These are phyloP conservation scores for Drosophila lacertosa DNA, from an alignment of 1,140 invertebrate species.

Conservation along the genomic window DNA sequence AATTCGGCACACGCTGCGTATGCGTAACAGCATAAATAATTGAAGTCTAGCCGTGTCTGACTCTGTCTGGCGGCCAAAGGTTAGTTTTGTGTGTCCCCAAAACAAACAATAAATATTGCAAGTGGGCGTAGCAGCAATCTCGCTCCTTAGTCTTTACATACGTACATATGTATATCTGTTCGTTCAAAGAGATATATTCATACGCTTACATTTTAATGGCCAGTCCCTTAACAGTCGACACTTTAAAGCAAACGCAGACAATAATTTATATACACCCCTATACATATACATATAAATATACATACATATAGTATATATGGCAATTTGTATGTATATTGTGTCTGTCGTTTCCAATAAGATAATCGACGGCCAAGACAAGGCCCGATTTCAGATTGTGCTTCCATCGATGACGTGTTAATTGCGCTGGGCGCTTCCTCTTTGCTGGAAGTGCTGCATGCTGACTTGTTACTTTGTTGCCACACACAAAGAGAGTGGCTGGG, in stretches of 20 bases:
- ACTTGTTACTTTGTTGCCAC: slow-evolving; percentile 31
- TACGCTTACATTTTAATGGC: slow-evolving; percentile 64
- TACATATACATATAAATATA: background rate
- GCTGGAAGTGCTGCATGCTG: slow-evolving; percentile 38
- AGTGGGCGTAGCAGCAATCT: slow-evolving; percentile 51
- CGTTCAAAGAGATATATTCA: slow-evolving; percentile 57
- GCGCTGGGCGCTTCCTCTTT: slow-evolving; percentile 20
- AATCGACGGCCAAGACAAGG: slow-evolving; percentile 38
- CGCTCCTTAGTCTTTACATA: background rate
- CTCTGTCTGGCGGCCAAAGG: slow-evolving; percentile 51
- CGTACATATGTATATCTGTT: background rate
- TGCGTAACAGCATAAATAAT: slow-evolving; percentile 72
- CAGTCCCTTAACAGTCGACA: slow-evolving; percentile 25
- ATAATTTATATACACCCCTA: slow-evolving; percentile 60
- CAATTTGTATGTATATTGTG: slow-evolving; percentile 13
- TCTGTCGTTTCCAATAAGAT: slow-evolving; percentile 45
- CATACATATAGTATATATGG: slow-evolving; percentile 3
- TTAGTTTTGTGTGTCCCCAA: slow-evolving; percentile 51
- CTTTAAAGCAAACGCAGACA: slow-evolving; percentile 58
- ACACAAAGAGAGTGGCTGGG: background rate
- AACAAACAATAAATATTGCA: slow-evolving; percentile 67
- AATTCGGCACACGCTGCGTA: slow-evolving; percentile 58
- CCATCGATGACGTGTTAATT: slow-evolving; percentile 52
- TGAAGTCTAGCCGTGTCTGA: slow-evolving; percentile 9
- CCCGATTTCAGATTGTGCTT: slow-evolving; percentile 45